Evolutionary conservation across 2,113 vertebrate species (phyloP), one percentile per base, ranked within the genome.

Genomic region (Rafetus swinhoei): DNA sequence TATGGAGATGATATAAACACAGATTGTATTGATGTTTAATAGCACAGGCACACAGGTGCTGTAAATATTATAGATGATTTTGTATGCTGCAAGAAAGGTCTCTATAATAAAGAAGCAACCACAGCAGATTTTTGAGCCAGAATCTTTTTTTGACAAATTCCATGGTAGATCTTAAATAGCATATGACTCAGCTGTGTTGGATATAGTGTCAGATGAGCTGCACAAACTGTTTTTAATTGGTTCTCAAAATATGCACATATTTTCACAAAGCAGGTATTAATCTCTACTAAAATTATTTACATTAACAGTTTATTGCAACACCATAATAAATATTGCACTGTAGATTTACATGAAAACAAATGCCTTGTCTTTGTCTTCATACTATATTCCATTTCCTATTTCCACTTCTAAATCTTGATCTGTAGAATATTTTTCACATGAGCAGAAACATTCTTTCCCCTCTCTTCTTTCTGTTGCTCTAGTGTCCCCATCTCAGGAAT

Each of bases 1-100:
- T 96, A 97, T 98, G 98, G 98, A 97, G 98, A 98, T 98, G 97
- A 97, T 98, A 98, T 96, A 97, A 98, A 98, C 98, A 98, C 96
- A 96, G 97, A 97, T 95, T 97, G 97, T 97, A 98, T 97, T 97
- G 97, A 98, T 98, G 97, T 97, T 98, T 98, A 97, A 93, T 98
- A 95, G 95, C 69, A 90, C 88, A 84, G 94, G 96, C 96, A 95
- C 88, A 93, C 95, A 97, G 96, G 95, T 97, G 97, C 92, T 93
- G 93, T 96, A 97, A 97, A 97, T 95, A 95, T 97, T 95, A 94
- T 88, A 95, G 96, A 97, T 98, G 93, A 96, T 96, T 97, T 92
- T 81, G 83, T 89, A 94, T 95, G 91, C 96, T 92, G 3, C n/a
- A 52, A 88, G 93, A 93, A 95, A 97, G 96, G 88, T 95, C 96